phyloP scores from a whole-genome alignment of 2,113 vertebrate genomes.

The Hydrochoerus hydrochaeris region DNA sequence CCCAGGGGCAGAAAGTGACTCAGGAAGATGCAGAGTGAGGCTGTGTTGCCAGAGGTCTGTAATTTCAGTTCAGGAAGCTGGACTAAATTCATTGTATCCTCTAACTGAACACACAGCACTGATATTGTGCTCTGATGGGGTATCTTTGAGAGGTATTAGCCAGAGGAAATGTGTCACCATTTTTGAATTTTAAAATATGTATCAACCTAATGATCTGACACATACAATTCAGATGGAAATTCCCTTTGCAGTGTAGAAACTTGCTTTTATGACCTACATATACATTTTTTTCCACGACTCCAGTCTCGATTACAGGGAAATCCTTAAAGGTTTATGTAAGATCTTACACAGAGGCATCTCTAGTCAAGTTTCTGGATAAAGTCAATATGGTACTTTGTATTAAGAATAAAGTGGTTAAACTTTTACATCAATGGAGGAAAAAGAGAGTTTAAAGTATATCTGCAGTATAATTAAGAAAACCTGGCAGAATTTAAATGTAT shows the following conservation, averaged over 20 bases:
- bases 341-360: neutral
- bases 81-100: neutral
- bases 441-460: neutral
- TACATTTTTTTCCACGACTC: neutral
- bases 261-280: neutral
- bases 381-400: neutral
- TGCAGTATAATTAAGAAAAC: neutral
- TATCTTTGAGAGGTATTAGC: neutral
- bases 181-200: neutral
- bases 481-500: slow-evolving; percentile 29
- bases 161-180: neutral
- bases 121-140: neutral
- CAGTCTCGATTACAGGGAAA: neutral
- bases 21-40: neutral
- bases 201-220: neutral
- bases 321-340: neutral
- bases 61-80: neutral
- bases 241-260: neutral
- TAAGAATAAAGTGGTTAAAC: neutral
- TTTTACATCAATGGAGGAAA: neutral
- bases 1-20: neutral
- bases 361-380: neutral
- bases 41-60: neutral
- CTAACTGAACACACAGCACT: neutral
- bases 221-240: neutral